Conservation (phyloP, 2,888 invertebrate genomes). For the Odontothrips loti region DNA sequence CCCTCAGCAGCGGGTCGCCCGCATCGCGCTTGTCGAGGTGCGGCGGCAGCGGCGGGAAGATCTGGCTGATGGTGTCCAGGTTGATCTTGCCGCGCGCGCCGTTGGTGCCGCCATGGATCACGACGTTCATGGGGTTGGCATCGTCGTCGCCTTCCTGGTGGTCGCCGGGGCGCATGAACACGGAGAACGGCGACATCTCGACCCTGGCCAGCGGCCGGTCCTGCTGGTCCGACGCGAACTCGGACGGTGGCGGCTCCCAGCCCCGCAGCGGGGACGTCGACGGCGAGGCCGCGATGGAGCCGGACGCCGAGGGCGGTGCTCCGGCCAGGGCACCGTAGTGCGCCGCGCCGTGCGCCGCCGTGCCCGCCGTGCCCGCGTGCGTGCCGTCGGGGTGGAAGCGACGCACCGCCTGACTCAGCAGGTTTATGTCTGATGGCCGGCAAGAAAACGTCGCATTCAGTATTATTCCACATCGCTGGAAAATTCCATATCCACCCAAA, state of each 20-base stretch:
- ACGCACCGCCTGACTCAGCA: neutral
- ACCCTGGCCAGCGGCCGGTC: no score
- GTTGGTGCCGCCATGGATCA: neutral
- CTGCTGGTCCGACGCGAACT: no score
- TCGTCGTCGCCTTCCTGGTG: neutral
- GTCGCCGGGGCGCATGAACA: neutral
- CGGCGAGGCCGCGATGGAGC: neutral
- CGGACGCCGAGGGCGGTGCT: neutral
- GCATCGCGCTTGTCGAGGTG: slow-evolving; percentile 13
- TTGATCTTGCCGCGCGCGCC: neutral
- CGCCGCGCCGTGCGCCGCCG: neutral
- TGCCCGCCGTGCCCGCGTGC: neutral
- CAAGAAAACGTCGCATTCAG: neutral
- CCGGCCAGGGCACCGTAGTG: neutral
- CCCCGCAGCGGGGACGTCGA: no score
- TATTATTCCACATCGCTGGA: neutral
- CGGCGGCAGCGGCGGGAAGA: neutral
- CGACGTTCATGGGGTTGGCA: neutral
- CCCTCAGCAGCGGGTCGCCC: neutral
- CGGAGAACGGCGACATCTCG: neutral
- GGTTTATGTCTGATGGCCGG: neutral
- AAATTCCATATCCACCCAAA: neutral
- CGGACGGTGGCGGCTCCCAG: no score
- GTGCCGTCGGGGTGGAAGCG: neutral
- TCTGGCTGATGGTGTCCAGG: slow-evolving; percentile 1